Base-by-base conservation (phyloP, 2,888 invertebrate species). In the Acrobasis consociella region DNA sequence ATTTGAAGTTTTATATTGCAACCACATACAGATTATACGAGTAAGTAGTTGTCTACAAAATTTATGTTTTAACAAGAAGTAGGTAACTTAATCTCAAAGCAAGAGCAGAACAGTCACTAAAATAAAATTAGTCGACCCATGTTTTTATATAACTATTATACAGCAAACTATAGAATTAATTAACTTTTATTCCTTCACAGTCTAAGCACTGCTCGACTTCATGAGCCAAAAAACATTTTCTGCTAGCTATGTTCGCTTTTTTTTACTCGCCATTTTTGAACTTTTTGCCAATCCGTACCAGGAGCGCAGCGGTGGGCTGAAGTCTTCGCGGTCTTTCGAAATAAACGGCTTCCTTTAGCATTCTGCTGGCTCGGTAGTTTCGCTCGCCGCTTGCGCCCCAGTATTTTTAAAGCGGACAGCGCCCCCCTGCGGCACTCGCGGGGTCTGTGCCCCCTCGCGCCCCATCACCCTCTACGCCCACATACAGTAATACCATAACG, bases 401-500 rank as follows among this genome's bases (percentile, higher is more conserved):
- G 88, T 89, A 90, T 91, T 91, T 91, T 91, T 89, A 90, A 91
- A 91, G 83, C 91, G 90, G 89, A 86, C 88, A 88, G 83, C 83
- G 75, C 83, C 89, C 83, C 85, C 88, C 84, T 81, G 80, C 81
- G 85, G 85, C 81, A 83, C 82, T 84, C 85, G 83, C 85, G 87
- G 81, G 81, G 76, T 58, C 71, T 64, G 68, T 63, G 64, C 64
- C 65, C 71, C 71, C 65, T 62, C 64, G 68, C 68, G 69, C 74
- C 67, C 67, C 69, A 69, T 76, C 79, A 71, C 69, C 69, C 75
- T 74, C 73, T 69, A 77, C 81, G 75, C 84, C 85, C 85, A 80
- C 84, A 86, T 86, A 86, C 89, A 86, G 90, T 91, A 88, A 91
- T 91, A 88, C 91, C 91, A 92, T 92, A 91, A 90, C 91, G 90